These are phyloP conservation scores for Xestia rhomboidea DNA, from an alignment of 2,888 invertebrate species.

Conservation along the genomic window DNA sequence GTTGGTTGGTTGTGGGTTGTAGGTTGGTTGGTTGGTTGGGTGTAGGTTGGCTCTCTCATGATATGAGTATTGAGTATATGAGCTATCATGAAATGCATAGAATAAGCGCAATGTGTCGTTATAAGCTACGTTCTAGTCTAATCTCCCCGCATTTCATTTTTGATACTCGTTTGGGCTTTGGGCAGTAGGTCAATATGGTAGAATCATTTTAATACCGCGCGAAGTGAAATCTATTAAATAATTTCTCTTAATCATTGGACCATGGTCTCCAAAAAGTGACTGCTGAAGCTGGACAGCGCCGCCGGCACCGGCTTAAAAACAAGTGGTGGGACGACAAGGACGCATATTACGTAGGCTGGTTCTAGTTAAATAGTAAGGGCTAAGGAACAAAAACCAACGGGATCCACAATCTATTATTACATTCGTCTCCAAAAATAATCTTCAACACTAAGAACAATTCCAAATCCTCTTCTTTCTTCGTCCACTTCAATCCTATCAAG, in stretches of 20 bases:
- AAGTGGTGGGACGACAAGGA: background rate
- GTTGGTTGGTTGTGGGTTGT: too few relatives aligned
- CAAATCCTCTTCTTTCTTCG: background rate
- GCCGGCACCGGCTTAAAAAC: background rate
- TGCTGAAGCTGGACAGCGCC: background rate
- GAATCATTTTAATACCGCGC: background rate
- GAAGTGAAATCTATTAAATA: background rate
- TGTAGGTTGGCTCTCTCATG: too few relatives aligned
- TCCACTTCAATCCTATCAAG: constrained; percentile 25
- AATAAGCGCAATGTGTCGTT: background rate
- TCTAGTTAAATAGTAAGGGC: background rate
- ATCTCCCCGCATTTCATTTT: background rate
- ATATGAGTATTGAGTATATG: too few relatives aligned
- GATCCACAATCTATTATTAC: background rate
- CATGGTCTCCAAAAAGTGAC: background rate
- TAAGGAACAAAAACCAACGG: background rate
- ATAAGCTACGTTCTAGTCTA: background rate
- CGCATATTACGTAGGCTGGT: background rate
- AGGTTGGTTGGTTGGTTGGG: too few relatives aligned
- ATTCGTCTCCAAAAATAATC: background rate
- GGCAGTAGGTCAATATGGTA: background rate
- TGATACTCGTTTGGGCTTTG: background rate
- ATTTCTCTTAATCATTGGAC: background rate
- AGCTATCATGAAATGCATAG: background rate
- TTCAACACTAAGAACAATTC: background rate